Base-by-base conservation (phyloP, 2,113 vertebrate genomes). In the Pogona vitticeps region DNA sequence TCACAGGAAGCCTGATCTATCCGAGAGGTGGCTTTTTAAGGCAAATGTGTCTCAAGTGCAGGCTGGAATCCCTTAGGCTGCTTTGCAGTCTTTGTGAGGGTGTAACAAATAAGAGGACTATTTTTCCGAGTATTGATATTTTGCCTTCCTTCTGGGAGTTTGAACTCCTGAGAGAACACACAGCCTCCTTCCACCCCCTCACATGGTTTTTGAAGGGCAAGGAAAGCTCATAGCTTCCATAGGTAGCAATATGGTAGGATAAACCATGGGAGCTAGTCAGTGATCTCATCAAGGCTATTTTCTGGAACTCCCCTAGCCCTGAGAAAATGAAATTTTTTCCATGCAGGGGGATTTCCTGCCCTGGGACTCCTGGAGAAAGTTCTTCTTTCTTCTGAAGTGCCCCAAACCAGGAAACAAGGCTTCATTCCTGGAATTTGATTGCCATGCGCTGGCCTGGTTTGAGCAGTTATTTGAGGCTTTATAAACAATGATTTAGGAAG, bases 21-120 rank as follows among this genome's bases (percentile, higher is more conserved):
- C 71, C 2, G 28, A 91, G 83, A 38, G 5, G 26, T 71, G 46
- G 1, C 56, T 84, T 26, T n/a, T 85, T n/a, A 90, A 78, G 65
- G 81, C 81, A 68, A 89, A 70, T 6, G 14, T 31, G 63, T 85
- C 63, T 85, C 75, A 36, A 28, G 58, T 68, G 33, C 67, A 23
- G 70, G 75, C 10, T 76, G 63, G 78, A 87, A 86, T 80, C 63
- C 83, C 80, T 86, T 13, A 79, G 31, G 26, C n/a, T 1, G n/a
- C 77, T 90, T 78, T 82, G 75, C 40, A 88, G 82, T 21, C 26
- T 77, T 83, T 70, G 61, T 0, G 1, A 82, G 75, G 46, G 59
- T 86, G 10, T 91, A 87, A 94, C 80, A 75, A 83, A 84, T 38
- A 88, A 52, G 90, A 93, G 89, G 71, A 90, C 85, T 90, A 36